Conservation (phyloP, 1,140 invertebrate species). For the Oedothorax gibbosus region DNA sequence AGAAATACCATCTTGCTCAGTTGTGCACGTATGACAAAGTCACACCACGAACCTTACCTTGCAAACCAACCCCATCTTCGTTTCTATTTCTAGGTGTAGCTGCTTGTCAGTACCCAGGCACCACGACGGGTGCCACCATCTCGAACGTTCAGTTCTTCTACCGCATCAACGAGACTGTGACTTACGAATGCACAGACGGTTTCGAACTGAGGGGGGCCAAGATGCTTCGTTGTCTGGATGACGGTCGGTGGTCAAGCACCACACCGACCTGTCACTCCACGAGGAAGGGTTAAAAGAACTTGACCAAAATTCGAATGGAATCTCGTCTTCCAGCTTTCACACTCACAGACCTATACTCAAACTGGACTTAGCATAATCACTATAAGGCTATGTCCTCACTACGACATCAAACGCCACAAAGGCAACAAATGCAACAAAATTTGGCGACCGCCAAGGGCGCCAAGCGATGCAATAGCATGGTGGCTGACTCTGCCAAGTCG, state of each 20-base stretch:
- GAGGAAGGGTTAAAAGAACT: conserved; percentile 47
- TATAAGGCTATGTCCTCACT: no score
- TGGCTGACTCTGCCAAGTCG: no score
- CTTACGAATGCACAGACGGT: conserved; percentile 84
- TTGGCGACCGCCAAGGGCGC: no score
- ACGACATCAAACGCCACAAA: no score
- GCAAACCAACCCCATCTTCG: neutral
- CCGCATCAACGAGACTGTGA: conserved; percentile 84
- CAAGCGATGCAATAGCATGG: no score
- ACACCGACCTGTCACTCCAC: conserved; percentile 74
- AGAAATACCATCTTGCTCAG: no score
- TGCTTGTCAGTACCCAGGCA: conserved; percentile 87
- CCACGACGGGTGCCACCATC: conserved; percentile 80
- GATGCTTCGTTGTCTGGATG: conserved; percentile 81
- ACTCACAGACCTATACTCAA: no score
- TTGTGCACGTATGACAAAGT: no score
- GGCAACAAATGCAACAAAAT: no score
- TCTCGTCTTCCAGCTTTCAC: conserved; percentile 41
- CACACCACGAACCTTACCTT: no score
- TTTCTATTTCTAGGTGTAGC: conserved; percentile 42
- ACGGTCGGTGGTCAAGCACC: conserved; percentile 86
- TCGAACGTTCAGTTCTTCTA: conserved; percentile 89
- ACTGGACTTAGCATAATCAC: no score
- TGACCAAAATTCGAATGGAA: neutral
- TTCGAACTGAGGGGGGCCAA: conserved; percentile 79